Percentiles rank a stretch among this genome's conserved stretches.
phyloP scores from a whole-genome alignment of 2,113 vertebrate genomes.

The Xiphophorus couchianus region DNA sequence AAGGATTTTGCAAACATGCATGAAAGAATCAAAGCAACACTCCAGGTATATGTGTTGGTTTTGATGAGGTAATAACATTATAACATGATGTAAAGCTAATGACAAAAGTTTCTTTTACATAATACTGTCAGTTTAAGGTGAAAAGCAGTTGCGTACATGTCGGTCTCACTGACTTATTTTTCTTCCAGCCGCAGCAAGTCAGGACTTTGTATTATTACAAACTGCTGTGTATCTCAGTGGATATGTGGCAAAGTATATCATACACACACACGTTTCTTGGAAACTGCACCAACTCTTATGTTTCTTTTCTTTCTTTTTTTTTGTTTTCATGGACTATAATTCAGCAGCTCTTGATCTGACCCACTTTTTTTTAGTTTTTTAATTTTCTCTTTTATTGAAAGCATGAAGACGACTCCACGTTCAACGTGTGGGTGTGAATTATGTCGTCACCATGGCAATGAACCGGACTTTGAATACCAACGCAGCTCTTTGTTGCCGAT shows the following conservation, averaged over 20 bases:
- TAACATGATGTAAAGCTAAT: too few relatives aligned
- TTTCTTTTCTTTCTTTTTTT: constrained; percentile 27
- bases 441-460: constrained; percentile 7
- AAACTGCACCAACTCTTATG: constrained; percentile 39
- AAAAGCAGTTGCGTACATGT: constrained; percentile 17
- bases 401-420: constrained; percentile 24
- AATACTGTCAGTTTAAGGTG: not conserved
- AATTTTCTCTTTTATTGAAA: not conserved
- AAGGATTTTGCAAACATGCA: too few relatives aligned
- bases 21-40: too few relatives aligned
- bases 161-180: constrained; percentile 15
- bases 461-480: constrained; percentile 3
- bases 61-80: too few relatives aligned
- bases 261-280: constrained; percentile 10
- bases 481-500: constrained; percentile 1
- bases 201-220: constrained; percentile 38
- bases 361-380: constrained; percentile 34
- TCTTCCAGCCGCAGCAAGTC: constrained; percentile 53
- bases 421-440: constrained; percentile 33
- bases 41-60: too few relatives aligned
- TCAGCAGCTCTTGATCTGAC: constrained; percentile 50
- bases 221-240: constrained; percentile 17
- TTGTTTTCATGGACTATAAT: constrained; percentile 47
- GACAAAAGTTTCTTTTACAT: not conserved
- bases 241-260: constrained; percentile 13